Base-by-base conservation (phyloP, 2,113 vertebrate genomes). In the Apaloderma vittatum region DNA sequence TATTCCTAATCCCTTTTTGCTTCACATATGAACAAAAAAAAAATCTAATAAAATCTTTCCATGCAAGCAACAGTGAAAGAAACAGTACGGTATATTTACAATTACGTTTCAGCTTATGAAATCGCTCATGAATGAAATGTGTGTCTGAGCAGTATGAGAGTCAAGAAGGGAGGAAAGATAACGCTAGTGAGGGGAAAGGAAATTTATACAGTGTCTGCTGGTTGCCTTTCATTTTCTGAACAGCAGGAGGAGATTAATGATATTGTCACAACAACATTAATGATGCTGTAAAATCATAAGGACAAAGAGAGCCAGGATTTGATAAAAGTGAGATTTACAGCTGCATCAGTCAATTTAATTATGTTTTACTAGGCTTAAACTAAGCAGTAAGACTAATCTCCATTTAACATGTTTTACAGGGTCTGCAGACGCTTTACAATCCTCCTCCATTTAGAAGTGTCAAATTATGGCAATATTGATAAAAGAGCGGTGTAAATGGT, bases 391-490 rank as follows among this genome's bases (percentile, higher is more conserved):
- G 92, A 94, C 96, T 98, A 98, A 98, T 98, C 98, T 98, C 91
- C 82, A 94, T 93, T 98, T 96, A 93, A 96, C 77, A 88, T 40
- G 54, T 97, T 98, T 97, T 98, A 98, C 96, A 92, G 97, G 96
- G 97, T 98, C 96, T 97, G 93, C 93, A 95, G 96, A 95, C 76
- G 0, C 92, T 98, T 98, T 98, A 98, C 98, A 97, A 98, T 98
- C 97, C 92, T 98, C 76, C 94, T 98, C 86, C 93, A 90, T 92
- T 97, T 95, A 85, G 95, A 97, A 98, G 97, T 98, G 98, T 98
- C 98, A 98, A 97, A 98, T 98, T 97, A 98, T 98, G 95, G 98
- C 98, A 97, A 98, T 98, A 98, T 97, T 98, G 98, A 98, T 98
- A 98, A 98, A 98, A 96, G 90, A 49, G 81, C 37, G 83, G 85